Percentiles rank a stretch among this genome's conserved stretches.
Evolutionary conservation across 2,888 invertebrate species (phyloP).

Genomic region (Hecatera dysodea): DNA sequence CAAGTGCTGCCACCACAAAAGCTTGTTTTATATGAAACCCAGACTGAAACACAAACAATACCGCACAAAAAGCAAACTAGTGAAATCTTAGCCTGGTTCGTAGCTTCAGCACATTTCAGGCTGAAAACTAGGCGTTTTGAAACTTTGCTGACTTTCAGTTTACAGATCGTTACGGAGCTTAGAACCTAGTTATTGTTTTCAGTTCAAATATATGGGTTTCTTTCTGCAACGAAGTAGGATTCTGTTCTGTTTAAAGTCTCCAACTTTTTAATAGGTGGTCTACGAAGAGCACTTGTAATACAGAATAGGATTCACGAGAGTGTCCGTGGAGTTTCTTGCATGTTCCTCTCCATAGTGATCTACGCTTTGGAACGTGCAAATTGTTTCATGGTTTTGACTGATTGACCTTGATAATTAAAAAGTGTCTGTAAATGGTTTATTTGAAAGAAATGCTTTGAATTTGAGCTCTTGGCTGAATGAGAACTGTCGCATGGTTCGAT

Average conservation of each 20-base stretch:
- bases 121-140: constrained; percentile 48
- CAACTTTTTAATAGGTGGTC: neutral
- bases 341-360: too few relatives aligned
- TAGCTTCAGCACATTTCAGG: constrained; percentile 43
- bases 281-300: too few relatives aligned
- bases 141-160: constrained; percentile 46
- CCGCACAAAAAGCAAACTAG: constrained; percentile 42
- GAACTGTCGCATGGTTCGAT: neutral
- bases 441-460: too few relatives aligned
- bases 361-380: too few relatives aligned
- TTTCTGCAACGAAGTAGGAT: constrained; percentile 3
- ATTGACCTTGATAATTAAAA: too few relatives aligned
- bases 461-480: neutral
- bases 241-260: neutral
- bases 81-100: constrained; percentile 45
- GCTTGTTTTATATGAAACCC: constrained; percentile 11
- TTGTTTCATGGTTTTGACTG: too few relatives aligned
- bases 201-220: constrained; percentile 36
- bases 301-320: too few relatives aligned
- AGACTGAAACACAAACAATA: constrained; percentile 12
- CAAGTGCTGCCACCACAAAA: neutral
- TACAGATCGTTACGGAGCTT: constrained; percentile 52
- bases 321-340: too few relatives aligned
- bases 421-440: too few relatives aligned
- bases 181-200: constrained; percentile 44